These are phyloP conservation scores for Drosophila nigricruria DNA, from an alignment of 2,888 invertebrate genomes.

Conservation along the genomic window DNA sequence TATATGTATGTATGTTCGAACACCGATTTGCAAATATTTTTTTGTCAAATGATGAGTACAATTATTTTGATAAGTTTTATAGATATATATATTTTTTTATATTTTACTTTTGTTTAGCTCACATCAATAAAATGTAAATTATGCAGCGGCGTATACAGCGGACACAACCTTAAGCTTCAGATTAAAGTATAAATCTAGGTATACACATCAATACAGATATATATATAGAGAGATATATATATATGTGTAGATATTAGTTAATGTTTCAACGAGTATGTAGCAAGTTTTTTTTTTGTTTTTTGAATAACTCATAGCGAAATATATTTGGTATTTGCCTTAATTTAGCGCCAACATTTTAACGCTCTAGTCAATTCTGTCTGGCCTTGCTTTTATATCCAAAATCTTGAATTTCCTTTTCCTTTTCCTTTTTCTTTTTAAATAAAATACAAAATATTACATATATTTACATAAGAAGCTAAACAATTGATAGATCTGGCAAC, in stretches of 20 bases:
- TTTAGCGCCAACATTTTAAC: conserved; percentile 10
- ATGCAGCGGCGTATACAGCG: conserved; percentile 52
- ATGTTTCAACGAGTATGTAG: conserved; percentile 31
- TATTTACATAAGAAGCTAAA: conserved; percentile 4
- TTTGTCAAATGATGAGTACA: conserved; percentile 9
- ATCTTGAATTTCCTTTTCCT: background rate
- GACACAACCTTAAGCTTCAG: conserved; percentile 61
- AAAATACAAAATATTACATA: background rate
- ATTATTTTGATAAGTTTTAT: conserved; percentile 14
- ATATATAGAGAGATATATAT: background rate
- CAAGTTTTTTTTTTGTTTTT: conserved; percentile 13
- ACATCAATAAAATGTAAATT: conserved; percentile 59
- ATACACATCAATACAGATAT: conserved; percentile 23
- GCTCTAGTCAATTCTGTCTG: conserved; percentile 52
- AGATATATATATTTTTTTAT: background rate
- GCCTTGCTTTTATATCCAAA: conserved; percentile 35
- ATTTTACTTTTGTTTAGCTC: conserved; percentile 6
- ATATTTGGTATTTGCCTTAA: conserved; percentile 14
- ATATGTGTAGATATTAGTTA: background rate
- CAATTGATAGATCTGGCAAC: background rate
- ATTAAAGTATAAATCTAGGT: conserved; percentile 38
- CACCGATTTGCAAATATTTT: conserved; percentile 1
- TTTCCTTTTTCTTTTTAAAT: conserved; percentile 3
- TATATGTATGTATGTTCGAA: background rate
- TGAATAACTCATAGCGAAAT: conserved; percentile 14